Evolutionary conservation across 2,888 invertebrate genomes (phyloP), one percentile per base, ranked within the genome.

Genomic region (Acanthopleura granulata): DNA sequence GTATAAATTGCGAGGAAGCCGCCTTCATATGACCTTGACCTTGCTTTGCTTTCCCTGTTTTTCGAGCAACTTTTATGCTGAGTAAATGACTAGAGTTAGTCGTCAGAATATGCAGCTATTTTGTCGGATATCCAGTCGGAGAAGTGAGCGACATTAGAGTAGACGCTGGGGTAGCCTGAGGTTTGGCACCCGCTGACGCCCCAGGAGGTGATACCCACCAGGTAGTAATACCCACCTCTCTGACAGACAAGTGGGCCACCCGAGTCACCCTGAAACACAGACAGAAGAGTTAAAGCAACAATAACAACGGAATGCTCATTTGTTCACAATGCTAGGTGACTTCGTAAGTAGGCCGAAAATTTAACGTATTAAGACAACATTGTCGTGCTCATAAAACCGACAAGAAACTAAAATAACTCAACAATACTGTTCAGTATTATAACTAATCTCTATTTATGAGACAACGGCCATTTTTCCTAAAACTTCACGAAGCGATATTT

Each of bases 141-240:
- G 72, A 81, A 83, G 70, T 78, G 81, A 14, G 83, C 80, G 51
- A 82, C 81, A 49, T 80, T 49, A 14, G 80, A 76, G 51, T 82
- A 83, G 22, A 83, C 83, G 72, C 83, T 82, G 3, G 83, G 83
- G 62, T 82, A 83, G 15, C 83, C 83, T 22, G 81, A 80, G 6
- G 83, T 83, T 72, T 82, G 81, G 61, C 83, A 83, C 0, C 83
- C 83, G 29, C 81, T 81, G 62, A 83, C 83, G 0, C 83, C 83
- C 83, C 83, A 83, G 25, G 81, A 82, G 49, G 81, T 83, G 57
- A 83, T 80, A 25, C 83, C 83, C n/a, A 79, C 81, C 27, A 83
- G 78, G 75, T 77, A 81, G 70, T 79, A 79, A 62, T 83, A 83
- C 1, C 83, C 83, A 30, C 77, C 62, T 4, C 77, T 75, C n/a